Evolutionary conservation across 2,797 vertebrate genomes (phyloP).

Genomic region (Syncerus caffer): DNA sequence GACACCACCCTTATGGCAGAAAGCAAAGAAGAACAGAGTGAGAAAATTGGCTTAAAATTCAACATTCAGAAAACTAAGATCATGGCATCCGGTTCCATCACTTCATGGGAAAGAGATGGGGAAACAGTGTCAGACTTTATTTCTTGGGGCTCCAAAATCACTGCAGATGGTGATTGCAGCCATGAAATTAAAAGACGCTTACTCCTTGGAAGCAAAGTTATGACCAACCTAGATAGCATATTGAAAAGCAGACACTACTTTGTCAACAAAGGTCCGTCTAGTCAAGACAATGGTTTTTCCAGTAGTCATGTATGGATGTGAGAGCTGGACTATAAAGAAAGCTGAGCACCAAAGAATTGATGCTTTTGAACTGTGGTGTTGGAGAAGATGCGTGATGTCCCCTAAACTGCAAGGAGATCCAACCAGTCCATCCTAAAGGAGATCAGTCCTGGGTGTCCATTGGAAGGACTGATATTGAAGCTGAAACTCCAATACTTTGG

Average conservation of each 20-base stretch:
- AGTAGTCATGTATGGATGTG: background rate
- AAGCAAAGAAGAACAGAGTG: background rate
- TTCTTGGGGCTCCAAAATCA: background rate
- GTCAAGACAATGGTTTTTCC: background rate
- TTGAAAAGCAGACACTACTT: background rate
- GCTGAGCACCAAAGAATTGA: background rate
- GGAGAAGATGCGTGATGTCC: background rate
- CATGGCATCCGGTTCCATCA: background rate
- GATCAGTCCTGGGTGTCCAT: background rate
- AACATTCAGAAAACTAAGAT: background rate
- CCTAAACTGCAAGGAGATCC: background rate
- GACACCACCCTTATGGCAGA: background rate
- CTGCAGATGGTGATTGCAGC: background rate
- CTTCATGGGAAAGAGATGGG: background rate
- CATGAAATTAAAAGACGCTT: background rate
- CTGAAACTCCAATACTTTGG: background rate
- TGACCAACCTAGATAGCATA: background rate
- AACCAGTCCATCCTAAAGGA: background rate
- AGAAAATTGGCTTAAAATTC: background rate
- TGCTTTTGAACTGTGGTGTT: background rate
- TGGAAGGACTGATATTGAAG: background rate
- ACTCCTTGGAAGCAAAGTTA: background rate
- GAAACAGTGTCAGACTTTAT: background rate
- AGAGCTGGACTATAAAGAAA: background rate
- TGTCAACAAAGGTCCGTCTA: background rate